These are phyloP conservation scores for Indri indri DNA, from an alignment of 2,113 vertebrate genomes.

Conservation along the genomic window DNA sequence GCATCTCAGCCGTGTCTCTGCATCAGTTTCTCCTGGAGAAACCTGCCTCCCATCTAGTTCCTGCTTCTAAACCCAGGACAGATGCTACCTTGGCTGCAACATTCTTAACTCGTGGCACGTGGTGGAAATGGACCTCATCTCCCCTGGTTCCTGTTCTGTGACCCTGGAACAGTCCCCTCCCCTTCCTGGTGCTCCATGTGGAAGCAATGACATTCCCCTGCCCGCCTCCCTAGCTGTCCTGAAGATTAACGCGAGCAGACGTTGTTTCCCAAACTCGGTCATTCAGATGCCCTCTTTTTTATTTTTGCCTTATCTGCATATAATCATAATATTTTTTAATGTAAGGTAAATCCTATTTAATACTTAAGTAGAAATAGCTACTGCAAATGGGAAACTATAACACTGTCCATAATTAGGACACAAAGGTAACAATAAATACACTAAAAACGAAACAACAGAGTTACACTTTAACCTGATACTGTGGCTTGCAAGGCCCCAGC, in stretches of 20 bases:
- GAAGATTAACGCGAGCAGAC: rapidly evolving
- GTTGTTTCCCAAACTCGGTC: background rate
- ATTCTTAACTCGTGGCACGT: background rate
- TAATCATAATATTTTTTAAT: background rate
- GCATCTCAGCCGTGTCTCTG: background rate
- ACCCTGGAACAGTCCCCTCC: background rate
- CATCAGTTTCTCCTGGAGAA: background rate
- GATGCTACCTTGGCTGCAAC: background rate
- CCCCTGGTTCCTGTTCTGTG: background rate
- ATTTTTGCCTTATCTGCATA: background rate
- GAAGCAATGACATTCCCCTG: background rate
- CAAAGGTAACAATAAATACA: background rate
- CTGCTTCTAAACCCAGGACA: background rate
- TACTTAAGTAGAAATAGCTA: background rate
- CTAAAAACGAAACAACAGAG: rapidly evolving
- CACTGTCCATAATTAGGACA: background rate
- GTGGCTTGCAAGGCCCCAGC: background rate
- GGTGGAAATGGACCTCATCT: background rate
- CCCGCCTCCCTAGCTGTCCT: rapidly evolving
- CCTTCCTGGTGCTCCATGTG: background rate
- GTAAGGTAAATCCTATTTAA: background rate
- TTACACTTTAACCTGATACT: rapidly evolving
- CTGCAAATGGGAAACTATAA: background rate
- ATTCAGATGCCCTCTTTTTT: background rate
- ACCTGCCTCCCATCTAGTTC: background rate